Conservation (phyloP, 2,888 invertebrate genomes). For the Metallyticus violacea region DNA sequence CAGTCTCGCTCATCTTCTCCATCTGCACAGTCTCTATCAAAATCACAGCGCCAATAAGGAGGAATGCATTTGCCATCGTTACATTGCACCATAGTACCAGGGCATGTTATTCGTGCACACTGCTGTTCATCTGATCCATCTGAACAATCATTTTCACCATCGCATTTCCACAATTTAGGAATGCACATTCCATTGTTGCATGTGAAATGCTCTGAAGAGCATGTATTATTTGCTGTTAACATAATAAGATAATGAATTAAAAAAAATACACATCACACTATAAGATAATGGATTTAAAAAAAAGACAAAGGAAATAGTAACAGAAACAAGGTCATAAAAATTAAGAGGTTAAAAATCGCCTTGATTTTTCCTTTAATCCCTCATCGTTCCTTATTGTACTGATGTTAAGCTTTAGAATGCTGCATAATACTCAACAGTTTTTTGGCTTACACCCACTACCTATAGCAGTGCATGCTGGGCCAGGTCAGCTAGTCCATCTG, state of each 20-base stretch:
- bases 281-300: too few relatives aligned
- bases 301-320: too few relatives aligned
- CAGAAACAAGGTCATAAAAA: too few relatives aligned
- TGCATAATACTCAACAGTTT: too few relatives aligned
- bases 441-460: too few relatives aligned
- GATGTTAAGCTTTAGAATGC: too few relatives aligned
- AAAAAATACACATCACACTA: too few relatives aligned
- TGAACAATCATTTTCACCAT: slow-evolving; percentile 65
- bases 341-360: too few relatives aligned
- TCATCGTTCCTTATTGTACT: too few relatives aligned
- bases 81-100: slow-evolving; percentile 57
- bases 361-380: too few relatives aligned
- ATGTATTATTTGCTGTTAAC: slow-evolving; percentile 54
- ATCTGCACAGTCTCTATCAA: slow-evolving; percentile 59
- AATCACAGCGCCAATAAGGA: slow-evolving; percentile 60
- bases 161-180: slow-evolving; percentile 60
- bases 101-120: slow-evolving; percentile 49
- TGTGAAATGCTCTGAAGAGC: slow-evolving; percentile 55
- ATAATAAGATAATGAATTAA: neutral
- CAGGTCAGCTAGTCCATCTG: too few relatives aligned
- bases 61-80: slow-evolving; percentile 60
- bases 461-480: too few relatives aligned
- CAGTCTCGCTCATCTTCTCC: slow-evolving; percentile 62
- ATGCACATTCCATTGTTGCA: slow-evolving; percentile 59
- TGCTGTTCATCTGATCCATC: slow-evolving; percentile 59